These are phyloP conservation scores for Exephanes ischioxanthus DNA, from an alignment of 2,888 invertebrate genomes.

Conservation along the genomic window DNA sequence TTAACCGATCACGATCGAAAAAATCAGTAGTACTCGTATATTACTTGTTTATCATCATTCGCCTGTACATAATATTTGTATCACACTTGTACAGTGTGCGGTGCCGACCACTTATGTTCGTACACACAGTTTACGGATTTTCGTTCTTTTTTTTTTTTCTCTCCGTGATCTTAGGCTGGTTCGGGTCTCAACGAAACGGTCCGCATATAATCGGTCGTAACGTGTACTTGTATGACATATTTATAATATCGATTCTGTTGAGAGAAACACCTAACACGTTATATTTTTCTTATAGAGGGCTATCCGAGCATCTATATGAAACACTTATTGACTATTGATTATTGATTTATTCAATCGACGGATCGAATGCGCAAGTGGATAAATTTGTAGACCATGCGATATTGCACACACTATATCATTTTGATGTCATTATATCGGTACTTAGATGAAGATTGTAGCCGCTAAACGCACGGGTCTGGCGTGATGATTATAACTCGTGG, in stretches of 20 bases:
- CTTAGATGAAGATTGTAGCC: conserved; percentile 8
- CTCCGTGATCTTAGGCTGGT: conserved; percentile 42
- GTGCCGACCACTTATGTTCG: conserved; percentile 54
- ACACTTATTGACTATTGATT: conserved; percentile 6
- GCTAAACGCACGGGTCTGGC: neutral
- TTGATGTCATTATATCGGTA: conserved; percentile 12
- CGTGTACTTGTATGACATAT: conserved; percentile 6
- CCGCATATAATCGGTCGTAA: conserved; percentile 50
- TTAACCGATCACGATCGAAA: conserved; percentile 75
- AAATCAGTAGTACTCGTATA: conserved; percentile 69
- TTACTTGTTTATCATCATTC: conserved; percentile 64
- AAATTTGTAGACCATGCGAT: neutral
- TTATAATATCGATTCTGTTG: conserved; percentile 33
- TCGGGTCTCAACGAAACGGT: conserved; percentile 46
- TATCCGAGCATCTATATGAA: conserved; percentile 31
- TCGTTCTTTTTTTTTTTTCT: conserved; percentile 23
- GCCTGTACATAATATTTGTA: conserved; percentile 60
- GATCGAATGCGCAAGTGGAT: neutral
- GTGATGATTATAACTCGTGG: conserved; percentile 9
- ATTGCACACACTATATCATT: neutral
- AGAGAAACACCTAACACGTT: conserved; percentile 19
- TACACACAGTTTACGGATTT: conserved; percentile 51
- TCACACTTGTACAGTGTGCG: conserved; percentile 47
- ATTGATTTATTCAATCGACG: conserved; percentile 15
- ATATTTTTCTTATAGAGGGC: conserved; percentile 31